A percentile compares a stretch with the other conserved stretches of the same genome.
Evolutionary conservation across 37 sponge, comb jelly and placozoan species (phyloP).

Genomic region (Diacarnus erythraeanus): DNA sequence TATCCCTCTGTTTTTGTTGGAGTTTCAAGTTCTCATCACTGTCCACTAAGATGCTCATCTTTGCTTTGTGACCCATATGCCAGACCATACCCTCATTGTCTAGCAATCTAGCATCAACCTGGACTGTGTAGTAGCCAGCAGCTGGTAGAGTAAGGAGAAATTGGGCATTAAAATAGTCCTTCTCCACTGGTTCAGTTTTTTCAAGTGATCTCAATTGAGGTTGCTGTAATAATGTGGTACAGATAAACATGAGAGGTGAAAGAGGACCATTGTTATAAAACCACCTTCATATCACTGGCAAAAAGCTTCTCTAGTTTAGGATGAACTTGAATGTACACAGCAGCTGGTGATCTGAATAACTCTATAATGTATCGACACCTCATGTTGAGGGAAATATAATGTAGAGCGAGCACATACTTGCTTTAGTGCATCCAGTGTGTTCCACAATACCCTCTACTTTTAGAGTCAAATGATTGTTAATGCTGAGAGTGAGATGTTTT

Average conservation of each 20-base stretch:
- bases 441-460: constrained; percentile 72
- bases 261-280: neutral
- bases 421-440: constrained; percentile 35
- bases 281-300: constrained; percentile 24
- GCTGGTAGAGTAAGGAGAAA: constrained; percentile 53
- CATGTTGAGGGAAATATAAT: no score
- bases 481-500: constrained; percentile 24
- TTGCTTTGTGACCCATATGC: constrained; percentile 37
- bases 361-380: no score
- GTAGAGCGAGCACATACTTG: no score
- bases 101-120: constrained; percentile 38
- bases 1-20: constrained; percentile 32
- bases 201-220: constrained; percentile 26
- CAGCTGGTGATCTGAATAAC: constrained; percentile 25
- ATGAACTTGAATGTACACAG: constrained; percentile 40
- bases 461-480: constrained; percentile 50
- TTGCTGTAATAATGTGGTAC: constrained; percentile 4
- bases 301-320: constrained; percentile 49
- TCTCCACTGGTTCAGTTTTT: constrained; percentile 34
- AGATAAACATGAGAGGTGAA: neutral
- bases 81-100: constrained; percentile 47
- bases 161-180: constrained; percentile 64
- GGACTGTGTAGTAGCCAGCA: constrained; percentile 45
- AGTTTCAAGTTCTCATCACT: constrained; percentile 47
- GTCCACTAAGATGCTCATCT: constrained; percentile 47